Conservation (phyloP, 2,888 invertebrate species). For the Megamerina dolium region DNA sequence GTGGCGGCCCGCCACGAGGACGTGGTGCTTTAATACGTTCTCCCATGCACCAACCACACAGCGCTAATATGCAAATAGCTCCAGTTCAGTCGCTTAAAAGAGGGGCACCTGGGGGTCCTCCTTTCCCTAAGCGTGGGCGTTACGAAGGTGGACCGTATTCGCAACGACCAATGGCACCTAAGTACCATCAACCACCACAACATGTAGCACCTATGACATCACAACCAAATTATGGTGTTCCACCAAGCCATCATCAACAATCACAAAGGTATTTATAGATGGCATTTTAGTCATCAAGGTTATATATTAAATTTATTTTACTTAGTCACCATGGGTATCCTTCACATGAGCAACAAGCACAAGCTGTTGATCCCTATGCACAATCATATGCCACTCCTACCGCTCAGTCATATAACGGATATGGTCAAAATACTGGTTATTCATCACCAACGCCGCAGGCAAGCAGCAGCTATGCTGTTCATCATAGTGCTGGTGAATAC, state of each 20-base stretch:
- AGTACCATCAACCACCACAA: constrained; percentile 44
- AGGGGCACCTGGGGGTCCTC: constrained; percentile 45
- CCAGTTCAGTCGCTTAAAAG: constrained; percentile 47
- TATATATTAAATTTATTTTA: not conserved
- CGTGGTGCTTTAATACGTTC: constrained; percentile 45
- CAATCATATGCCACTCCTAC: constrained; percentile 43
- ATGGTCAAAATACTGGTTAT: constrained; percentile 44
- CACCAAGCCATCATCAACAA: constrained; percentile 19
- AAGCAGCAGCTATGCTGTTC: constrained; percentile 38
- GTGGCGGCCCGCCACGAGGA: constrained; percentile 44
- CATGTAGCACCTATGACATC: constrained; percentile 31
- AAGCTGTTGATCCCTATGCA: constrained; percentile 47
- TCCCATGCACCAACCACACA: constrained; percentile 42
- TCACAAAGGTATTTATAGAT: constrained; percentile 32
- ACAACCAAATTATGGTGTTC: constrained; percentile 35
- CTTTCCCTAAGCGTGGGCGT: constrained; percentile 48
- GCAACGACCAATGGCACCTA: constrained; percentile 44
- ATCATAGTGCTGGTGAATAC: constrained; percentile 37
- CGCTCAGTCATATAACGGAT: constrained; percentile 45
- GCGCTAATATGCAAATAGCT: constrained; percentile 46
- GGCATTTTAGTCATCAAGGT: not conserved
- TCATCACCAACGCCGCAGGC: constrained; percentile 31
- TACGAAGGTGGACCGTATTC: constrained; percentile 47
- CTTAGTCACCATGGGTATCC: constrained; percentile 44
- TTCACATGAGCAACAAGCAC: constrained; percentile 45